A percentile compares a stretch with the other conserved stretches of the same genome.
These are phyloP conservation scores for Podarcis siculus DNA, from an alignment of 2,797 vertebrate genomes.

Conservation along the genomic window DNA sequence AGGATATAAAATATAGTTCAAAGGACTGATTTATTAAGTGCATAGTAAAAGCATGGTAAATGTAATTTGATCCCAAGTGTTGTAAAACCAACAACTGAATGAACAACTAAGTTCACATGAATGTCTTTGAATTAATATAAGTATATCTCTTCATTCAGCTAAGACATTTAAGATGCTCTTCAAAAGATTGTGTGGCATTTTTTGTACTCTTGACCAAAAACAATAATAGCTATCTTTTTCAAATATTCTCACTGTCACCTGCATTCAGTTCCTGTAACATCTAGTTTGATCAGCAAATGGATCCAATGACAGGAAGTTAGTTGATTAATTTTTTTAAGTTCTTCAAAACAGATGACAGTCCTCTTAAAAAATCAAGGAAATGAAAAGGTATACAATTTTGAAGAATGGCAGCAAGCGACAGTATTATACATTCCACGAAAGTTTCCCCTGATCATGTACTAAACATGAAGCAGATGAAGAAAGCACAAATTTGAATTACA, in stretches of 20 bases:
- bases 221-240: neutral
- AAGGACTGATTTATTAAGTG: neutral
- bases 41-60: neutral
- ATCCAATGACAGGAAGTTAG: neutral
- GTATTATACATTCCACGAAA: neutral
- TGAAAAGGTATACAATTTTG: neutral
- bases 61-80: neutral
- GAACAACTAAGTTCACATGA: neutral
- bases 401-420: neutral
- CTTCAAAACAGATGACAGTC: neutral
- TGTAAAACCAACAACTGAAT: conserved; percentile 2
- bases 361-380: neutral
- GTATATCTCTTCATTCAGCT: neutral
- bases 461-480: neutral
- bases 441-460: neutral
- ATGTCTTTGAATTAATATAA: neutral
- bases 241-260: neutral
- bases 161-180: neutral
- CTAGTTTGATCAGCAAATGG: neutral
- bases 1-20: neutral
- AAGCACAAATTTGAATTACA: neutral
- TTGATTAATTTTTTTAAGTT: neutral
- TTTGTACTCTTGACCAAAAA: neutral
- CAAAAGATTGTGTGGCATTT: neutral
- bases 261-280: neutral